Conservation (phyloP, 2,797 vertebrate genomes). For the Peromyscus attwateri region DNA sequence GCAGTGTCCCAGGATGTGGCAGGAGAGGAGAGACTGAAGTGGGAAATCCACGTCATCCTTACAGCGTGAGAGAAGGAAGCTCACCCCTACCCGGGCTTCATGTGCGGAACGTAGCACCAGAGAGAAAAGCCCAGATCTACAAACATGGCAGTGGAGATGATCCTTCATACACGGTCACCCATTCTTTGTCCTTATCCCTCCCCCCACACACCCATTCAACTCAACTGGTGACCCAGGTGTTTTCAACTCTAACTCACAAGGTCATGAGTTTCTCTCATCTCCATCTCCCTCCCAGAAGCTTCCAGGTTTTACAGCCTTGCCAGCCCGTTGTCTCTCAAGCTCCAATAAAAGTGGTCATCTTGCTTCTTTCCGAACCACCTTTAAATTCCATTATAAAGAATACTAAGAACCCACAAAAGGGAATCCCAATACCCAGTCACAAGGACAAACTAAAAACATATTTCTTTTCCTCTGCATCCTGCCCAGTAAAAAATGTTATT, state of each 20-base stretch:
- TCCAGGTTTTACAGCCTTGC: neutral
- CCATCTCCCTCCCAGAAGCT: neutral
- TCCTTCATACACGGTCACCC: neutral
- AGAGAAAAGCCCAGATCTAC: neutral
- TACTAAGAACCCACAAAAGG: neutral
- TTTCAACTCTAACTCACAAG: neutral
- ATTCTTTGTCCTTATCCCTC: neutral
- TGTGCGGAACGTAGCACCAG: neutral
- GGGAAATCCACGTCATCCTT: neutral
- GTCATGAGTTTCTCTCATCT: neutral
- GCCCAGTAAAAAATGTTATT: neutral
- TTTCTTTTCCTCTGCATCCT: neutral
- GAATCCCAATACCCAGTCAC: neutral
- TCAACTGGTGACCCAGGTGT: neutral
- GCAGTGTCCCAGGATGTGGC: too few species aligned
- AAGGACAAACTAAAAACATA: neutral
- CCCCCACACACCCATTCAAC: neutral
- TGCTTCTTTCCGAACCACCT: neutral
- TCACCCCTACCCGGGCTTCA: neutral
- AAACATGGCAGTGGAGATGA: neutral
- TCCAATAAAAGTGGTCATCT: neutral
- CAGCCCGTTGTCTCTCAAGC: neutral
- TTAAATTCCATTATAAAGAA: neutral
- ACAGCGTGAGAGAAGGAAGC: neutral
- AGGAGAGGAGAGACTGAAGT: neutral